phyloP scores from a whole-genome alignment of 2,113 vertebrate genomes.

The Ursus arctos region DNA sequence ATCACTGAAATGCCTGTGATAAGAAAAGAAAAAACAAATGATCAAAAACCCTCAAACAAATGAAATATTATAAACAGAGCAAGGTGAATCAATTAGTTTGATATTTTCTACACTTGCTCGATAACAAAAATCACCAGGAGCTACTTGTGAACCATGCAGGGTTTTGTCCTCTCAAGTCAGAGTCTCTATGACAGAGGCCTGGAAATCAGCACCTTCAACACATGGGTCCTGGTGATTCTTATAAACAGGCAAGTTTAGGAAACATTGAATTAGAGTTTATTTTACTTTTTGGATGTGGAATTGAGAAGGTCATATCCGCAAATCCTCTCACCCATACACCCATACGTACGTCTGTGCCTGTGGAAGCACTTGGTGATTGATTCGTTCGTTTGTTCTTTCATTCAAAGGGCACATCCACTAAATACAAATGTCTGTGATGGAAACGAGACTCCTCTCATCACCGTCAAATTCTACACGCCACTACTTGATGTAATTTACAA shows the following conservation, averaged over 20 bases:
- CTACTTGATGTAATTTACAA: slow-evolving; percentile 43
- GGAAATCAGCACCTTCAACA: not conserved
- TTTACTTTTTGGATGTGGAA: not conserved
- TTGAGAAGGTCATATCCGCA: not conserved
- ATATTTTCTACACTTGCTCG: not conserved
- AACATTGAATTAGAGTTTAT: not conserved
- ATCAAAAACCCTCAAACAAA: not conserved
- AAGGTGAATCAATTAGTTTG: not conserved
- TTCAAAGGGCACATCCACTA: not conserved
- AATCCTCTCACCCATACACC: not conserved
- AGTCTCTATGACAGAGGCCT: not conserved
- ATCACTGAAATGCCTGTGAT: not conserved
- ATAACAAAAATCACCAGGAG: not conserved
- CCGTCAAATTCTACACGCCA: not conserved
- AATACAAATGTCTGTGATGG: not conserved
- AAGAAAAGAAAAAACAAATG: not conserved
- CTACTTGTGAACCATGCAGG: not conserved
- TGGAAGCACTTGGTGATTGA: not conserved
- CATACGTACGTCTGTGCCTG: not conserved
- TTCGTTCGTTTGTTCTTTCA: not conserved
- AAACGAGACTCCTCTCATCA: not conserved
- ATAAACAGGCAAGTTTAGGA: slow-evolving; percentile 17
- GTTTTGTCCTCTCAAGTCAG: not conserved
- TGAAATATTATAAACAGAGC: not conserved
- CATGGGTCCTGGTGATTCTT: not conserved